Base-by-base conservation (phyloP, 1,140 invertebrate genomes). In the Xylocopa sonorina region DNA sequence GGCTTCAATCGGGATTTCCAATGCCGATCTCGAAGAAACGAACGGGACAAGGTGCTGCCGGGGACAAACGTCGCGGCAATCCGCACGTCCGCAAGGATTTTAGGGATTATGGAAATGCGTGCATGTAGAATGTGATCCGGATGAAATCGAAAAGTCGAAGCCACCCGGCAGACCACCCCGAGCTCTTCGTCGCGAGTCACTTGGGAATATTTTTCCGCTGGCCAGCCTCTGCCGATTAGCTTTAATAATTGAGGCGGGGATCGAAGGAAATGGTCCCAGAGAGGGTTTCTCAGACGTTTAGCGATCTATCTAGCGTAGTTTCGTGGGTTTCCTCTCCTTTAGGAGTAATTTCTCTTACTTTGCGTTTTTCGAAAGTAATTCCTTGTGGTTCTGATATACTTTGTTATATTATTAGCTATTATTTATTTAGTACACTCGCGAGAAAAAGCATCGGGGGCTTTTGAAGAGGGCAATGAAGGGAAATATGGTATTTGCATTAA, bases 101-200 rank as follows among this genome's bases (percentile, higher is more conserved):
- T 43, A 16, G 21, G 46, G 27, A 21, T 74, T 57, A 62, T 75
- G 72, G 73, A 80, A 67, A 76, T 68, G 62, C 32, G 27, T 24
- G 78, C 32, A 53, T 27, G 50, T 21, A 3, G 51, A 58, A 66
- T 75, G n/a, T 18, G n/a, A 41, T 29, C n/a, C 10, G 6, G 7
- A 18, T 18, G 72, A 63, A 63, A 73, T 68, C 43, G 82, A 66
- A 69, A 78, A 83, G 82, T 66, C 66, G 55, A 68, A 9, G 46
- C 24, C n/a, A 46, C 24, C 5, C 48, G 41, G 68, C 12, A n/a
- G 32, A 38, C 57, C 57, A 34, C 21, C 32, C n/a, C 58, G 32
- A 21, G 58, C 14, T 34, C 57, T 53, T 58, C 71, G 41, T 12
- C 48, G 41, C 32, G 74, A 48, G 53, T 46, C 50, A 21, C 58